Evolutionary conservation across 2,888 invertebrate species (phyloP).

Genomic region (Koerneria pararmatus): DNA sequence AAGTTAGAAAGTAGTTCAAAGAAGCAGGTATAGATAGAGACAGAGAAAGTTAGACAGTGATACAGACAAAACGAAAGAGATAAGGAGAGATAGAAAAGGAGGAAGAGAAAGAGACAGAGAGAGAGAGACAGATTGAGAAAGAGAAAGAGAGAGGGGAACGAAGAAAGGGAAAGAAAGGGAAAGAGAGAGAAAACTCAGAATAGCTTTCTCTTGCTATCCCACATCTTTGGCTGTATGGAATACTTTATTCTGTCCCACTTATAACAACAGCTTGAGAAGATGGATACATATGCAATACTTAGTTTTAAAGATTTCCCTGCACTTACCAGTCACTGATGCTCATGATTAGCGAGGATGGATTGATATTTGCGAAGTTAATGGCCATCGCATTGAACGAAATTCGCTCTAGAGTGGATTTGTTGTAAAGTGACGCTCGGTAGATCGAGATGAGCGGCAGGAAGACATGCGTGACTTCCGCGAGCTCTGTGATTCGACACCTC

Average conservation of each 20-base stretch:
- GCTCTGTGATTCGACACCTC: background rate
- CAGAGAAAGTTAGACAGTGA: background rate
- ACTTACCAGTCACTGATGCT: background rate
- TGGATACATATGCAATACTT: too few relatives aligned
- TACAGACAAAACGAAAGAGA: too few relatives aligned
- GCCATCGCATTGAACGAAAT: background rate
- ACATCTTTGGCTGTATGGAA: background rate
- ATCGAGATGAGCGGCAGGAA: constrained; percentile 2
- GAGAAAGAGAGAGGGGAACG: background rate
- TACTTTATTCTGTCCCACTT: too few relatives aligned
- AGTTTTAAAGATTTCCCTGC: too few relatives aligned
- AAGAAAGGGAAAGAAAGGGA: background rate
- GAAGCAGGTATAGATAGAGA: too few relatives aligned
- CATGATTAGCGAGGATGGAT: background rate
- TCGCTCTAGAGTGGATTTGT: background rate
- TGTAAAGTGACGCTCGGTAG: background rate
- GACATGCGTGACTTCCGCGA: background rate
- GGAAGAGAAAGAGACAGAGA: background rate
- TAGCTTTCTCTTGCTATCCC: background rate
- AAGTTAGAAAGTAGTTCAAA: background rate
- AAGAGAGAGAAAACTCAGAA: background rate
- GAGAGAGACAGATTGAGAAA: background rate
- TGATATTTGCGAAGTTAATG: background rate
- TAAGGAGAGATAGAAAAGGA: background rate
- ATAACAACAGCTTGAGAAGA: too few relatives aligned